A percentile compares a stretch with the other conserved stretches of the same genome.
phyloP scores from a whole-genome alignment of 2,888 invertebrate genomes.

The Camponotus fellah region DNA sequence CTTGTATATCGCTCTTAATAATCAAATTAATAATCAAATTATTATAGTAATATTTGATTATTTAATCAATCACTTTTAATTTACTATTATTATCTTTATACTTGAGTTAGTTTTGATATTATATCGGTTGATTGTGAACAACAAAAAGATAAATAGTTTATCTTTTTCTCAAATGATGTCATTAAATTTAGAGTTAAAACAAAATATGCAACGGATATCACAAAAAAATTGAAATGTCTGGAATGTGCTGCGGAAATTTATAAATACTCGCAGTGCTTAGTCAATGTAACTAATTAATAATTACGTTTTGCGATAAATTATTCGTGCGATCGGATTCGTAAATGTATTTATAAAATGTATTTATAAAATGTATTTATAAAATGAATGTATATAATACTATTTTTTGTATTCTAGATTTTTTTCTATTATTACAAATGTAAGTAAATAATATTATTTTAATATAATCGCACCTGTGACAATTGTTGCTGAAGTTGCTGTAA shows the following conservation, averaged over 20 bases:
- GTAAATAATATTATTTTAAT: background rate
- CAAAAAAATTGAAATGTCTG: conserved; percentile 49
- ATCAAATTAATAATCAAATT: background rate
- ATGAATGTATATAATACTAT: background rate
- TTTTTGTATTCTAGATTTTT: background rate
- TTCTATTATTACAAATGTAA: too few species aligned
- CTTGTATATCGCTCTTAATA: background rate
- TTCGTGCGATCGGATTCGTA: conserved; percentile 10
- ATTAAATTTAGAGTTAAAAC: conserved; percentile 11
- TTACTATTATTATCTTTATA: background rate
- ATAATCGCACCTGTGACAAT: conserved; percentile 87
- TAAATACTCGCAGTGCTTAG: conserved; percentile 59
- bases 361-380: background rate
- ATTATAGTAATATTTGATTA: background rate
- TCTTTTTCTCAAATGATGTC: background rate
- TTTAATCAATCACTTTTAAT: background rate
- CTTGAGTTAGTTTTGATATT: background rate
- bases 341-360: background rate
- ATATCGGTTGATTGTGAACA: background rate
- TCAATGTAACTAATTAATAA: conserved; percentile 45
- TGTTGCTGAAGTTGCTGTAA: conserved; percentile 91
- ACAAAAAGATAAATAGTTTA: background rate
- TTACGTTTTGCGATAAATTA: conserved; percentile 37
- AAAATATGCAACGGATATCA: conserved; percentile 36
- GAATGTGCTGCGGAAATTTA: conserved; percentile 62